Evolutionary conservation across 1,140 invertebrate species (phyloP), one percentile per base, ranked within the genome.

Genomic region (Sweltsa coloradensis): DNA sequence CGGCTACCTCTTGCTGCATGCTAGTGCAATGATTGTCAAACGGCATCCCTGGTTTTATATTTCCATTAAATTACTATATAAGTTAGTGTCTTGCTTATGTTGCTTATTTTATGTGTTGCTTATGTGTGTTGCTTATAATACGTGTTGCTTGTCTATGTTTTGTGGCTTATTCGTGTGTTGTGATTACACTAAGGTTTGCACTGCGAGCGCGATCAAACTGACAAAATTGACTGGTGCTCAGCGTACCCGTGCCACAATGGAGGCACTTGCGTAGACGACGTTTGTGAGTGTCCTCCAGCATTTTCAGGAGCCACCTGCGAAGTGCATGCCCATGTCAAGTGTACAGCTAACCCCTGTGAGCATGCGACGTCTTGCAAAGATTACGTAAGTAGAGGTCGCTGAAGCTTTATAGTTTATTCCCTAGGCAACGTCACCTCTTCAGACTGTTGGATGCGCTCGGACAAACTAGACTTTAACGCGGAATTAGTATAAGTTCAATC

Each of bases 121-220:
- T n/a, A n/a, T n/a, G n/a, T n/a, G n/a, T n/a, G n/a, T n/a, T n/a
- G n/a, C n/a, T n/a, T n/a, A n/a, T n/a, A n/a, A n/a, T n/a, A n/a
- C n/a, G n/a, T n/a, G n/a, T n/a, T n/a, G n/a, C n/a, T n/a, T n/a
- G n/a, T n/a, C n/a, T n/a, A n/a, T n/a, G n/a, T n/a, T n/a, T n/a
- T n/a, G n/a, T n/a, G n/a, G n/a, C n/a, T n/a, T n/a, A n/a, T n/a
- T n/a, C n/a, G n/a, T n/a, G n/a, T n/a, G n/a, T n/a, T n/a, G n/a
- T n/a, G n/a, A n/a, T n/a, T n/a, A n/a, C n/a, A 69, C 51, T 65
- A 65, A 64, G 83, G 83, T 54, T 59, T 63, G 57, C 69, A 72
- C 55, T 86, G 83, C 64, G 73, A 82, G 56, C 59, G 60, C 22
- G 59, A n/a, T n/a, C n/a, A n/a, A n/a, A n/a, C 66, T 51, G 57